A percentile compares a stretch with the other conserved stretches of the same genome.
These are phyloP conservation scores for Drosophila virilis DNA, from an alignment of 1,140 invertebrate species.

Conservation along the genomic window DNA sequence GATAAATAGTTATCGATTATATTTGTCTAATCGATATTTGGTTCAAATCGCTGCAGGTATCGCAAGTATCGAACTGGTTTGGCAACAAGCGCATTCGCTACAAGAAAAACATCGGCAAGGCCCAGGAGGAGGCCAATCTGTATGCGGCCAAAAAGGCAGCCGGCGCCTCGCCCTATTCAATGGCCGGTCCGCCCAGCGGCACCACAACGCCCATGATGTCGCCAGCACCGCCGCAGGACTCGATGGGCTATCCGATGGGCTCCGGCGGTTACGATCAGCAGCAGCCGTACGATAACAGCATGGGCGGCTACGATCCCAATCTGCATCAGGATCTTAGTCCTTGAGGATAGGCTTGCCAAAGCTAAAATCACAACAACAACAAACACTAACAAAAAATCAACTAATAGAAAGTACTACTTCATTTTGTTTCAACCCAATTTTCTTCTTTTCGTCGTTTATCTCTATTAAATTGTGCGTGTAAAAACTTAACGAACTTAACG, in stretches of 20 bases:
- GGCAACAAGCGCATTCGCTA: slow-evolving; percentile 99
- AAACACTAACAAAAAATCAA: slow-evolving; percentile 25
- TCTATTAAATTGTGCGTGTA: too few species aligned
- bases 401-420: background rate
- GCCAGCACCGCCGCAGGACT: slow-evolving; percentile 94
- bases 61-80: slow-evolving; percentile 99
- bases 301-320: slow-evolving; percentile 93
- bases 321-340: slow-evolving; percentile 92
- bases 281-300: slow-evolving; percentile 92
- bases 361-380: slow-evolving; percentile 21
- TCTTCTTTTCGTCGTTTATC: too few species aligned
- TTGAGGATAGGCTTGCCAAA: slow-evolving; percentile 77
- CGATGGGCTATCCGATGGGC: slow-evolving; percentile 94
- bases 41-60: slow-evolving; percentile 56
- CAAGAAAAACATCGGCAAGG: slow-evolving; percentile 99
- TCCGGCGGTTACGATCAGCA: slow-evolving; percentile 94
- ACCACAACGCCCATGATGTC: slow-evolving; percentile 97
- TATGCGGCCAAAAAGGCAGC: slow-evolving; percentile 99
- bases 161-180: slow-evolving; percentile 96
- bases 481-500: too few species aligned
- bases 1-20: background rate
- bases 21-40: background rate
- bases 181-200: slow-evolving; percentile 92
- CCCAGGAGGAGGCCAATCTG: slow-evolving; percentile 99
- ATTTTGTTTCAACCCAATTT: too few species aligned